Conservation (phyloP, 2,113 vertebrate species). For the Prionailurus bengalensis region DNA sequence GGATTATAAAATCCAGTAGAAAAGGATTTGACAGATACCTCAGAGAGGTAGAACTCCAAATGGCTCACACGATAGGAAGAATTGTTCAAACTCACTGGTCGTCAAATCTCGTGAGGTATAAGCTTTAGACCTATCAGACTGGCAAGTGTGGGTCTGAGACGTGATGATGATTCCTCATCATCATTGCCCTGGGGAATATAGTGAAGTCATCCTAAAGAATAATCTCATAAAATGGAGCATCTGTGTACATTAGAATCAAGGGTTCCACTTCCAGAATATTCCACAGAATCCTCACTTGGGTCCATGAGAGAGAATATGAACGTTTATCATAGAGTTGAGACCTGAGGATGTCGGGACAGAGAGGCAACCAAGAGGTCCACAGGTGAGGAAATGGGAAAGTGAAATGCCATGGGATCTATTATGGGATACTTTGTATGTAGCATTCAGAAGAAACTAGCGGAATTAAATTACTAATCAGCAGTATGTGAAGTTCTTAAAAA, state of each 20-base stretch:
- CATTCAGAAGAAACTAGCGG: not conserved
- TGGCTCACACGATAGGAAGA: not conserved
- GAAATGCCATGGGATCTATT: not conserved
- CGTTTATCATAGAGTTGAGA: no score
- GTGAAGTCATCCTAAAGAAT: not conserved
- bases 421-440: not conserved
- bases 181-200: not conserved
- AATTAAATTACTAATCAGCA: not conserved
- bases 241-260: rapidly evolving
- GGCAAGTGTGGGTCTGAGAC: not conserved
- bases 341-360: not conserved
- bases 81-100: not conserved
- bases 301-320: not conserved
- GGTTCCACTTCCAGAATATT: not conserved
- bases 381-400: not conserved
- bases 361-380: not conserved
- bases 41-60: not conserved
- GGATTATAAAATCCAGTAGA: not conserved
- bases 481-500: not conserved
- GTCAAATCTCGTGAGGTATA: not conserved
- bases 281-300: not conserved
- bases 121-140: not conserved
- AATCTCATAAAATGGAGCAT: not conserved
- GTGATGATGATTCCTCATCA: rapidly evolving
- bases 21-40: not conserved